Evolutionary conservation across 2,888 invertebrate species (phyloP).

Genomic region (Drosophila neotestacea): DNA sequence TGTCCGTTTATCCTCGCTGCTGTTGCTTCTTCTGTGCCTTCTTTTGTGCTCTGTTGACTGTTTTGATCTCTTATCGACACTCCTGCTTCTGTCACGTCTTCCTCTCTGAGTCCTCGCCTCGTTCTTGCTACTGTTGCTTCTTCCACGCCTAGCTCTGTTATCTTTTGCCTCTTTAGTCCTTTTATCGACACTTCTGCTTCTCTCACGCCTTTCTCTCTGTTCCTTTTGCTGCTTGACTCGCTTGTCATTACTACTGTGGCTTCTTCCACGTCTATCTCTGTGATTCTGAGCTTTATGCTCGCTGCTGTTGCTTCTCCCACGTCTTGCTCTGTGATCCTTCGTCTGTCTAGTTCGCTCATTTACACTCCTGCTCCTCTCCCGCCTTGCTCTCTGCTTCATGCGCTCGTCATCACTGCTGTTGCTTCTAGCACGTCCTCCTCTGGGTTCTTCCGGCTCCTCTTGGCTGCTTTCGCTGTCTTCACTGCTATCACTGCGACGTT

Average conservation of each 20-base stretch:
- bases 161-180: neutral
- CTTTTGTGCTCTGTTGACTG: neutral
- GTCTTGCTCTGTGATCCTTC: conserved; percentile 4
- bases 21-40: neutral
- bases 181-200: neutral
- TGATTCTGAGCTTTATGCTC: neutral
- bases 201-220: neutral
- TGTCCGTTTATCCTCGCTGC: neutral
- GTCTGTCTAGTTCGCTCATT: neutral
- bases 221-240: neutral
- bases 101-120: neutral
- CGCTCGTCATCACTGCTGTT: conserved; percentile 5
- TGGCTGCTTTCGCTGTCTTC: conserved; percentile 33
- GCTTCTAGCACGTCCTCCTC: neutral
- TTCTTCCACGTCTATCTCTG: conserved; percentile 12
- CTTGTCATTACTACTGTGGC: conserved; percentile 9
- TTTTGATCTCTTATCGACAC: neutral
- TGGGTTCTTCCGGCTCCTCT: neutral
- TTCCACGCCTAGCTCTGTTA: neutral
- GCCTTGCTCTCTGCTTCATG: neutral
- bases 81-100: conserved; percentile 18
- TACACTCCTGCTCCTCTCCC: conserved; percentile 10
- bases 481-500: conserved; percentile 32
- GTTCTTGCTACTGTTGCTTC: neutral
- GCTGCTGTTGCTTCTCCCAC: neutral